Base-by-base conservation (phyloP, 92 coral and sea anemone genomes). In the Heliopora coerulea region DNA sequence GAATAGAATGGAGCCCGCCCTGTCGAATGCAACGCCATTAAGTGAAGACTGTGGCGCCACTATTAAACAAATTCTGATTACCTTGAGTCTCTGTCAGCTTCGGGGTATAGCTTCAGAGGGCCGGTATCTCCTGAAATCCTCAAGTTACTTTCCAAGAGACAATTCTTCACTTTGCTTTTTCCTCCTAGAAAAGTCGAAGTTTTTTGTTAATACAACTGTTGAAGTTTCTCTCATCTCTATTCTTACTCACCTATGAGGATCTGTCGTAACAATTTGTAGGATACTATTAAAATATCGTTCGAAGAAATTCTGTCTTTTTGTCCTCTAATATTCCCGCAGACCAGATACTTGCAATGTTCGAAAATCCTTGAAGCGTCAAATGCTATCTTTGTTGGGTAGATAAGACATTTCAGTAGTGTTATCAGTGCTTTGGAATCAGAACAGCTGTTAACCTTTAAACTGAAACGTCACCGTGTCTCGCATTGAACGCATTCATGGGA, bases 371-470 rank as follows among this genome's bases (percentile, higher is more conserved):
- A 65, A 40, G 56, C 19, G 72, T 37, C 42, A 37, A 37, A 37
- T 11, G 42, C 11, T 4, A 37, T 37, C 6, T 37, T 37, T 4
- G 42, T 37, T 37, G 11, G 11, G 42, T 4, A 4, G 42, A 37
- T 37, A 37, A 37, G 6, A 37, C 42, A 37, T 37, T 37, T 37
- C 42, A 37, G 52, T 49, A 3, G 13, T 26, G 74, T 27, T 67
- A 46, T 67, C 74, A 17, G 37, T 20, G 14, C 23, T 40, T 31
- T 66, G 37, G 74, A 24, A 67, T 48, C 54, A 1, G 21, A 48
- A 67, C 74, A 67, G 74, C 74, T 67, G 74, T 58, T 67, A 67
- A 67, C 39, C 74, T 67, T 44, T 67, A 44, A 54, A 28, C 15
- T 67, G 39, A 46, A 67, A 49, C 59, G 74, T 49, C 72, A 65